A percentile compares a stretch with the other conserved stretches of the same genome.
phyloP scores from a whole-genome alignment of 2,113 vertebrate genomes.

The Podiceps cristatus region DNA sequence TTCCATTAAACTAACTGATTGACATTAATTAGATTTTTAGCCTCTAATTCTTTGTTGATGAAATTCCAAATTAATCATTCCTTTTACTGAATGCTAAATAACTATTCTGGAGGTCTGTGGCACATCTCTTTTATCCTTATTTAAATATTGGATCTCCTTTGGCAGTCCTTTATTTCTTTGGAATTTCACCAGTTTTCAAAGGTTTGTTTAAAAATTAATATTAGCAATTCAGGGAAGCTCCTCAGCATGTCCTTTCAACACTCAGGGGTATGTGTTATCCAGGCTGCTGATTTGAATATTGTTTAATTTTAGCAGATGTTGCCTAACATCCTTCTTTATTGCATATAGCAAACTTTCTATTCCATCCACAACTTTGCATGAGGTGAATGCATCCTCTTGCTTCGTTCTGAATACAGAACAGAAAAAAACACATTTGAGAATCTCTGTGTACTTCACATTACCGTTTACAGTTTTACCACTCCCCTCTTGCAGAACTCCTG shows the following conservation, averaged over 20 bases:
- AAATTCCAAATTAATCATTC: slow-evolving; percentile 53
- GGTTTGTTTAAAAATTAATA: background rate
- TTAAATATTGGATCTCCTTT: slow-evolving; percentile 42
- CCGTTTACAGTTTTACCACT: background rate
- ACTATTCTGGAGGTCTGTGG: background rate
- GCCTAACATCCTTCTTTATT: background rate
- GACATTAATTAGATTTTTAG: slow-evolving; percentile 69
- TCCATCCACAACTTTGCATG: background rate
- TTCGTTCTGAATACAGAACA: background rate
- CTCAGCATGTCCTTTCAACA: background rate
- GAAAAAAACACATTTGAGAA: background rate
- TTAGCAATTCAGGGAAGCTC: background rate
- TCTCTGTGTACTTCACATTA: background rate
- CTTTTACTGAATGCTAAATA: slow-evolving; percentile 48
- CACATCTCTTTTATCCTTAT: slow-evolving; percentile 5
- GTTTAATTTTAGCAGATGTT: slow-evolving; percentile 36
- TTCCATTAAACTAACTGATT: slow-evolving; percentile 60
- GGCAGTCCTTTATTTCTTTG: slow-evolving; percentile 8
- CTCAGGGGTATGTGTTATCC: background rate
- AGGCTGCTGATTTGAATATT: background rate
- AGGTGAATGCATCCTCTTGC: background rate
- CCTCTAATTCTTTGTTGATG: slow-evolving; percentile 60
- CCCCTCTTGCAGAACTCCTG: background rate
- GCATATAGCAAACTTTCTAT: background rate
- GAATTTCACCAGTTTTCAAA: slow-evolving; percentile 8